Evolutionary conservation across 2,113 vertebrate species (phyloP), one percentile per base, ranked within the genome.

Genomic region (Eulacestoma nigropectus): DNA sequence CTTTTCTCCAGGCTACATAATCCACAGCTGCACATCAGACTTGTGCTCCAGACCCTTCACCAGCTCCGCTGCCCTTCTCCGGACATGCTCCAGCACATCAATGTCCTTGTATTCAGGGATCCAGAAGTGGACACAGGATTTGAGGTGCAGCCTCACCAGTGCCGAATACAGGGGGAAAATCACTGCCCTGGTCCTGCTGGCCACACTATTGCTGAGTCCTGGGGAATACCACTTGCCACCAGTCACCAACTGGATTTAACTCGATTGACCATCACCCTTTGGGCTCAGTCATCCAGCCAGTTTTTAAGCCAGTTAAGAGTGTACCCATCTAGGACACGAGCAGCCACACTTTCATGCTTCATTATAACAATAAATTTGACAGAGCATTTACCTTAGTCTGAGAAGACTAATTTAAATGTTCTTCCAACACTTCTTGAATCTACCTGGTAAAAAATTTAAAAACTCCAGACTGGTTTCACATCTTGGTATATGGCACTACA

Each of bases 101-200:
- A 5, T 21, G 29, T 30, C 46, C 9, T 3, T 21, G 16, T 9
- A 39, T 4, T 20, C 18, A 52, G 6, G 4, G 11, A 7, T n/a
- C 23, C 37, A 59, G 19, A 74, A 16, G 27, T 52, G 37, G 14
- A 29, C 18, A 52, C 18, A 33, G 27, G 6, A 67, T 65, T 10
- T 2, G 16, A 74, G 37, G 16, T 25, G 19, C 8, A 6, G 8
- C 60, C 9, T 65, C 37, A 57, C 18, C 23, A 33, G 22, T 29
- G 18, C 13, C 0, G 1, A 3, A 11, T 17, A 33, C 19, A 52
- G 32, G 8, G 44, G 6, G 10, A 14, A 1, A 1, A 25, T 14
- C 13, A 4, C 33, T 81, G 50, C 37, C 33, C 37, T 59, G 29
- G 3, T 46, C 52, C 60, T 74, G 27, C 68, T 57, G 33, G 27